Evolutionary conservation across 2,888 invertebrate genomes (phyloP).

Genomic region (Mechanitis messenoides): DNA sequence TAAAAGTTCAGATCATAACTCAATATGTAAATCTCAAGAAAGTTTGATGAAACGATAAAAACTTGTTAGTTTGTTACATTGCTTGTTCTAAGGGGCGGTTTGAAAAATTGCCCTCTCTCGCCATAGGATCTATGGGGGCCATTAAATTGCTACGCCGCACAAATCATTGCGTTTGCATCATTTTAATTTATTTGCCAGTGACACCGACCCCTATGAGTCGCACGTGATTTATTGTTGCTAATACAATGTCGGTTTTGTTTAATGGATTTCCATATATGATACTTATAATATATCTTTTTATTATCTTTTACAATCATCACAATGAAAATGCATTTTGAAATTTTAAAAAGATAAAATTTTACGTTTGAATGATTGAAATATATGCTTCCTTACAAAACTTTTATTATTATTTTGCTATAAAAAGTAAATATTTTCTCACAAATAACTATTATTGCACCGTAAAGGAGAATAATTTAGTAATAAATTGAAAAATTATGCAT

Average conservation of each 20-base stretch:
- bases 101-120: conserved; percentile 40
- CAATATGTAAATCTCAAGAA: conserved; percentile 3
- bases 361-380: too few relatives aligned
- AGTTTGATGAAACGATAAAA: conserved; percentile 6
- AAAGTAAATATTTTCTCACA: too few relatives aligned
- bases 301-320: too few relatives aligned
- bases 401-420: too few relatives aligned
- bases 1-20: conserved; percentile 1
- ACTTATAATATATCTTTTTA: background rate
- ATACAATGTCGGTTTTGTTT: conserved; percentile 1
- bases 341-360: too few relatives aligned
- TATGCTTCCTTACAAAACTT: too few relatives aligned
- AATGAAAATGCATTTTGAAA: too few relatives aligned
- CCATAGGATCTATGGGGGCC: conserved; percentile 39
- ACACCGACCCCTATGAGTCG: conserved; percentile 24
- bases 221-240: conserved; percentile 17
- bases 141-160: conserved; percentile 45
- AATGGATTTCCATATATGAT: background rate
- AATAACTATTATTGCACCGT: too few relatives aligned
- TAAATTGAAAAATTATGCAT: too few relatives aligned
- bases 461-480: too few relatives aligned
- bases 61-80: conserved; percentile 20
- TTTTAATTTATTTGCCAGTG: conserved; percentile 38
- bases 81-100: conserved; percentile 25
- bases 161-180: conserved; percentile 43